Evolutionary conservation across 2,888 invertebrate species (phyloP), one percentile per base, ranked within the genome.

Genomic region (Perdita meconis): DNA sequence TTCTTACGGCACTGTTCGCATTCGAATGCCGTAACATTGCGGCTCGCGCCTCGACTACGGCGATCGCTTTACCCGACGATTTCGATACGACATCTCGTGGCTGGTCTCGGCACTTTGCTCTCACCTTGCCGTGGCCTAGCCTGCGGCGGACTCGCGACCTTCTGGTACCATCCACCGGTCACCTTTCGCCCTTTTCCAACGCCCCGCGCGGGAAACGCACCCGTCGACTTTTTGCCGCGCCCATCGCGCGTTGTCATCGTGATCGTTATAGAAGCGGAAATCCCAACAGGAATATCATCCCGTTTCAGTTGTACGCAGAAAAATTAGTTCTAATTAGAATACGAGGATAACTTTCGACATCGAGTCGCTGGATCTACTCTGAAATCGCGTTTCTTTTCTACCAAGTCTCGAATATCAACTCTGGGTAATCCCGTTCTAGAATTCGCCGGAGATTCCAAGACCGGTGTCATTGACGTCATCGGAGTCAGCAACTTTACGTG

Each of bases 121-220:
- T 92, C 88, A 92, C 92, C 92, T 92, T 92, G 92, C 88, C 86
- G 82, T 86, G 92, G 89, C 92, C 92, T 92, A 92, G 92, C 92
- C 91, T 89, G 82, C 72, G 89, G 91, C 89, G 76, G 78, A 83
- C 85, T 80, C 82, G 70, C 79, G 87, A 81, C 87, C 87, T 87
- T 87, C 84, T 81, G 65, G 78, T 86, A 85, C 84, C 85, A 84
- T 85, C 86, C 83, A 85, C 77, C 66, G 86, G 70, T 86, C 83
- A 85, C 76, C 83, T 71, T 67, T 72, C 57, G 57, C 76, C 75
- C 53, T 57, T 66, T 51, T 66, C 61, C 13, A 16, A 12, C 55
- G 19, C 22, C 19, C 26, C 26, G 6, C 40, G 40, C 16, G 2
- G 50, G 42, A 60, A 51, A 60, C 38, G 42, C 19, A 5, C 0